Base-by-base conservation (phyloP, 2,888 invertebrate genomes). In the Craniophora ligustri region DNA sequence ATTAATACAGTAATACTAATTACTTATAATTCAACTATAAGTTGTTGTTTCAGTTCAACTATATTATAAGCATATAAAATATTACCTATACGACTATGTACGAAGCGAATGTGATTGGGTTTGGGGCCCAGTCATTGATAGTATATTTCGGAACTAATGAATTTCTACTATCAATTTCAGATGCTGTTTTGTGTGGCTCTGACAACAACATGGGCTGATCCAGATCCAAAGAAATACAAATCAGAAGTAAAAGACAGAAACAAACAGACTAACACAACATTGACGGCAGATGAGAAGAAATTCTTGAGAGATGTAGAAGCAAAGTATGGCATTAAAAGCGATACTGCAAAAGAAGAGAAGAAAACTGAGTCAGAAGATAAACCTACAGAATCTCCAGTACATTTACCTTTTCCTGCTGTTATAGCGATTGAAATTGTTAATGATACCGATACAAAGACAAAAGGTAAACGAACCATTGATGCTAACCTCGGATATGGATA, bases 391-490 rank as follows among this genome's bases (percentile, higher is more conserved):
- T 40, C 75, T 7, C 60, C 62, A n/a, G 57, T 59, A 21, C 85
- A 82, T 48, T 58, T 77, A 39, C 78, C 87, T 13, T 90, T 91
- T 41, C 94, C 94, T 4, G 95, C 95, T 35, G 94, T 95, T 4
- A 93, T 95, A 58, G 95, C 95, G 1, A 95, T 95, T 49, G 95
- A 95, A 84, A 95, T 95, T 42, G 94, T 95, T 0, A 94, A 95
- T 49, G 94, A 94, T 54, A 94, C 94, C 2, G 90, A 94, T 18
- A 84, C 92, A 3, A 94, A 93, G 63, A 71, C 75, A 3, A 94
- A 94, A 81, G 93, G 91, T 0, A 97, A 97, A 77, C 91, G 97
- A 67, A 97, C 97, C 0, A 95, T 97, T 10, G 96, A 97, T 64
- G 95, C 95, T 0, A 95, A 95, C 39, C 87, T 97, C 8, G 97